Conservation (phyloP, 2,797 vertebrate genomes). For the Danio jaintianensis region DNA sequence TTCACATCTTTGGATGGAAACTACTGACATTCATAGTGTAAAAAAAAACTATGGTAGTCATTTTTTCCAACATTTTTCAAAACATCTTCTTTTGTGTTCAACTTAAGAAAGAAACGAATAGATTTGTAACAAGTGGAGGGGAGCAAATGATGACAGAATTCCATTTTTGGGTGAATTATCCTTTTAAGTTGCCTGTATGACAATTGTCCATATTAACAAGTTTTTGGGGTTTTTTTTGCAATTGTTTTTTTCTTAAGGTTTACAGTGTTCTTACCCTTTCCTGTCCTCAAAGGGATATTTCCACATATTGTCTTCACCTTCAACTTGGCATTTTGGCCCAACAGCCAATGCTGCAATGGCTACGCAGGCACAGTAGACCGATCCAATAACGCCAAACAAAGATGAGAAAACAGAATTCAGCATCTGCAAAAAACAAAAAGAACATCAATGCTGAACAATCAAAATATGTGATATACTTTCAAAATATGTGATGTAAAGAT, state of each 20-base stretch:
- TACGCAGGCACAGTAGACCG: conserved; percentile 75
- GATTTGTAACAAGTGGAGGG: too few relatives aligned
- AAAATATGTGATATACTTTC: neutral
- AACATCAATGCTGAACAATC: neutral
- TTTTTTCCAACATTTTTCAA: too few relatives aligned
- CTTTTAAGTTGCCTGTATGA: neutral
- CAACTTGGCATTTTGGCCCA: conserved; percentile 72
- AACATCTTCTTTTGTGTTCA: too few relatives aligned
- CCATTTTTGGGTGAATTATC: too few relatives aligned
- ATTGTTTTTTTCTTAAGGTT: neutral
- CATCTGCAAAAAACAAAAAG: conserved; percentile 71
- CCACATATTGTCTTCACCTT: conserved; percentile 14
- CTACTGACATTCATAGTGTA: too few relatives aligned
- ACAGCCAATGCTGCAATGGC: conserved; percentile 75
- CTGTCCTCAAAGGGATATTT: conserved; percentile 69
- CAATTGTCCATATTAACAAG: neutral
- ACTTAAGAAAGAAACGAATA: too few relatives aligned
- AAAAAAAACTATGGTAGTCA: too few relatives aligned
- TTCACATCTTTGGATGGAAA: too few relatives aligned
- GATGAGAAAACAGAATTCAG: conserved; percentile 81
- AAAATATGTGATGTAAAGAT: too few relatives aligned
- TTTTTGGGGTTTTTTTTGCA: neutral
- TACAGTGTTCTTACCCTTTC: conserved; percentile 30
- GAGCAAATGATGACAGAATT: too few relatives aligned
- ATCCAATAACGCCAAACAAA: conserved; percentile 75